These are phyloP conservation scores for Hemibagrus guttatus DNA, from an alignment of 2,797 vertebrate species.

Conservation along the genomic window DNA sequence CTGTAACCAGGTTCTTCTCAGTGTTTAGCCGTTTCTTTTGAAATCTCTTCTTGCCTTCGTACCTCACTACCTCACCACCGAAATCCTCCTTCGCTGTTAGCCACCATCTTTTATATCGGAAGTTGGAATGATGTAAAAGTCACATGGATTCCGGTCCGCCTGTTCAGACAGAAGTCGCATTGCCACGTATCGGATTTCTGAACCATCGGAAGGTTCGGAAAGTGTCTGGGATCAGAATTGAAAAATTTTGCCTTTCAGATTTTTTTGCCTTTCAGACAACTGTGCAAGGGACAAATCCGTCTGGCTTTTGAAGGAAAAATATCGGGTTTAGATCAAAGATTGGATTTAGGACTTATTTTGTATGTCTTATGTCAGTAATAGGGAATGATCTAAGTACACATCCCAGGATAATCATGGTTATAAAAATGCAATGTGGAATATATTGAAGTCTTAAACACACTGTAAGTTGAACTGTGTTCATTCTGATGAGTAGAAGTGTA, in stretches of 20 bases:
- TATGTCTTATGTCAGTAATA: neutral
- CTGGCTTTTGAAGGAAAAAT: neutral
- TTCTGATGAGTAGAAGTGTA: neutral
- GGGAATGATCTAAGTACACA: neutral
- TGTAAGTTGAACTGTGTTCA: neutral
- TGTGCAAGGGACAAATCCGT: neutral
- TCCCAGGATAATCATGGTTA: neutral
- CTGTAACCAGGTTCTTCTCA: neutral
- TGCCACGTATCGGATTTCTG: neutral
- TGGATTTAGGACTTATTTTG: too few species aligned
- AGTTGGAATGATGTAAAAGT: neutral
- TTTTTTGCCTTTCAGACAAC: neutral
- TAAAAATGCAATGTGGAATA: neutral
- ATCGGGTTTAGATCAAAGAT: too few species aligned
- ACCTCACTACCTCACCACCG: neutral
- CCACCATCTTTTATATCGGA: neutral
- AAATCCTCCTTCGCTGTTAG: neutral
- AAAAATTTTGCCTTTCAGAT: too few species aligned
- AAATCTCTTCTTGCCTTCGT: neutral
- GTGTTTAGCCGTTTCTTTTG: neutral
- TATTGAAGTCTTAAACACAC: neutral
- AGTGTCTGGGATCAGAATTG: neutral
- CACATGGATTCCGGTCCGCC: neutral
- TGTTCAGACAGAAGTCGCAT: neutral
- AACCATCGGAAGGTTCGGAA: neutral